Percentiles rank a stretch among this genome's conserved stretches.
These are phyloP conservation scores for Lophochroa leadbeateri DNA, from an alignment of 2,113 vertebrate species.

Conservation along the genomic window DNA sequence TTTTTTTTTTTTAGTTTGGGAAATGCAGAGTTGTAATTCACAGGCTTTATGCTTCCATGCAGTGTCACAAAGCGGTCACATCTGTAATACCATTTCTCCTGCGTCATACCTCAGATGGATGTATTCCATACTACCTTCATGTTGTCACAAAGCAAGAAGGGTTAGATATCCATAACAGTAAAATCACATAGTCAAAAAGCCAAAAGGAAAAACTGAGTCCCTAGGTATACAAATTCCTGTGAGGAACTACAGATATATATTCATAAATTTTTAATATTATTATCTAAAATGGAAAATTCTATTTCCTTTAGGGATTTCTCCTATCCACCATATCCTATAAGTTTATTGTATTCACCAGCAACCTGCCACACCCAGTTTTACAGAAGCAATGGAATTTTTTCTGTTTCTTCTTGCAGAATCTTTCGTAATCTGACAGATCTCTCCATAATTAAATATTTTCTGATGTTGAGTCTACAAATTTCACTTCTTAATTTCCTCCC, in stretches of 20 bases:
- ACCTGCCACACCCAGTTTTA: background rate
- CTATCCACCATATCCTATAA: rapidly evolving
- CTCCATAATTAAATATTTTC: background rate
- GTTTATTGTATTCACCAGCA: background rate
- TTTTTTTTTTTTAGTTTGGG: background rate
- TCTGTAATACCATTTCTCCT: background rate
- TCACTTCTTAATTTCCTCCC: background rate
- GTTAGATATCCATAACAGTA: background rate
- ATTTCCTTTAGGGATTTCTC: background rate
- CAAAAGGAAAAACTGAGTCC: background rate
- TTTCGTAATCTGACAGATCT: background rate
- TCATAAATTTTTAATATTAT: background rate
- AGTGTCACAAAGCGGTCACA: background rate
- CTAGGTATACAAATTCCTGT: background rate
- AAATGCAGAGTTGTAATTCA: background rate
- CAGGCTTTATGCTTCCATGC: rapidly evolving
- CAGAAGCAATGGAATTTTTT: background rate
- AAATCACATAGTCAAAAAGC: rapidly evolving
- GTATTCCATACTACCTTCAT: background rate
- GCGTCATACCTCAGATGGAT: rapidly evolving
- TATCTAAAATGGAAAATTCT: background rate
- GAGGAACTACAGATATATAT: rapidly evolving
- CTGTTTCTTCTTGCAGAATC: background rate
- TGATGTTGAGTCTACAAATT: background rate
- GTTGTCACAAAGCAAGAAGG: background rate